Evolutionary conservation across 2,113 vertebrate species (phyloP).

Genomic region (Paraplagusia blochii): DNA sequence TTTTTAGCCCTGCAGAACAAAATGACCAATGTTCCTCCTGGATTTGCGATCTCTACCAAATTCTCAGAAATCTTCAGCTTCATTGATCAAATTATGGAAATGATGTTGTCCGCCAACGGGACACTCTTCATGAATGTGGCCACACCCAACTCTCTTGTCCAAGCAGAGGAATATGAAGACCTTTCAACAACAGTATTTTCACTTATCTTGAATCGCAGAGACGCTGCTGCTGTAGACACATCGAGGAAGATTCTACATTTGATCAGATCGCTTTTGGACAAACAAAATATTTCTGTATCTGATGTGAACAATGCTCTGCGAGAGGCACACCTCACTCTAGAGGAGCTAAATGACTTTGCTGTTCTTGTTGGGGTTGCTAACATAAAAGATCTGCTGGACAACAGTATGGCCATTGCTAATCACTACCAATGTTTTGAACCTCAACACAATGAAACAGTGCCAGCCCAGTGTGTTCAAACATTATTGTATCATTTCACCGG

Average conservation of each 20-base stretch:
- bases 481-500: conserved; percentile 40
- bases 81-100: conserved; percentile 47
- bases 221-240: conserved; percentile 29
- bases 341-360: conserved; percentile 52
- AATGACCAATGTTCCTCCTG: conserved; percentile 42
- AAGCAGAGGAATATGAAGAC: conserved; percentile 24
- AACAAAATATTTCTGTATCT: conserved; percentile 45
- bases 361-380: conserved; percentile 38
- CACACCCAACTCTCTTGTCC: conserved; percentile 18
- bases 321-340: conserved; percentile 61
- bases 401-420: conserved; percentile 43
- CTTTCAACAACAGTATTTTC: conserved; percentile 47
- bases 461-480: conserved; percentile 50
- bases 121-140: conserved; percentile 28
- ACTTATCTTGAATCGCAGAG: conserved; percentile 49
- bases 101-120: conserved; percentile 20
- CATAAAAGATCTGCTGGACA: conserved; percentile 43
- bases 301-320: conserved; percentile 55
- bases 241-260: conserved; percentile 53
- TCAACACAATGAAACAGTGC: conserved; percentile 18
- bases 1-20: conserved; percentile 53
- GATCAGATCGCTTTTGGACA: conserved; percentile 44
- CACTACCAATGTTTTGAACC: conserved; percentile 55
- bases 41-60: conserved; percentile 49
- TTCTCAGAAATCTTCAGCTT: conserved; percentile 58